Percentiles rank a stretch among this genome's conserved stretches.
These are phyloP conservation scores for Sarcophaga rosellei DNA, from an alignment of 2,888 invertebrate species.

Conservation along the genomic window DNA sequence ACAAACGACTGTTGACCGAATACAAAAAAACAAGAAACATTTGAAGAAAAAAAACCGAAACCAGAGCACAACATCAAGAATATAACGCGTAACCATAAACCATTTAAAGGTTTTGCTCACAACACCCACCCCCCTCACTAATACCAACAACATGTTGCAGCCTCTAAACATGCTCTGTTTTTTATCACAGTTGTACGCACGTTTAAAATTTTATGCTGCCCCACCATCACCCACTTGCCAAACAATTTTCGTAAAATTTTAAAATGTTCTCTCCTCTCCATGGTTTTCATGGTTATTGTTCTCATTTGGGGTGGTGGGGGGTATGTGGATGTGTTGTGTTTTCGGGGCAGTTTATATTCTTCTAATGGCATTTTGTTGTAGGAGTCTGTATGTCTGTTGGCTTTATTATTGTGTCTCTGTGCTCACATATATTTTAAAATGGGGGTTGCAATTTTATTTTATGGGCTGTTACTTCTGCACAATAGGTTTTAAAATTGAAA, in stretches of 20 bases:
- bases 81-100: constrained; percentile 39
- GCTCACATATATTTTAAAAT: constrained; percentile 20
- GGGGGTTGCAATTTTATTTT: constrained; percentile 66
- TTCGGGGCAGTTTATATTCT: constrained; percentile 38
- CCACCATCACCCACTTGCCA: constrained; percentile 35
- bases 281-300: constrained; percentile 57
- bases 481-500: constrained; percentile 17
- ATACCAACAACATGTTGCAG: neutral
- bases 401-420: constrained; percentile 21
- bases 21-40: constrained; percentile 64
- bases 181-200: constrained; percentile 59
- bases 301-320: constrained; percentile 41
- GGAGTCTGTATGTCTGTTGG: constrained; percentile 34
- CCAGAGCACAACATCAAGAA: constrained; percentile 24
- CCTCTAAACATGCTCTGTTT: constrained; percentile 32
- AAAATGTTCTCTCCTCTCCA: constrained; percentile 34
- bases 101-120: constrained; percentile 60
- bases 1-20: constrained; percentile 78
- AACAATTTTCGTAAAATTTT: neutral
- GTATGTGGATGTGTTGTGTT: neutral
- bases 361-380: constrained; percentile 38
- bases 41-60: constrained; percentile 66
- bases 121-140: neutral
- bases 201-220: constrained; percentile 31
- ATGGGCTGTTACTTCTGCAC: constrained; percentile 65